Evolutionary conservation across 2,888 invertebrate genomes (phyloP).

Genomic region (Clistopyga incitator): DNA sequence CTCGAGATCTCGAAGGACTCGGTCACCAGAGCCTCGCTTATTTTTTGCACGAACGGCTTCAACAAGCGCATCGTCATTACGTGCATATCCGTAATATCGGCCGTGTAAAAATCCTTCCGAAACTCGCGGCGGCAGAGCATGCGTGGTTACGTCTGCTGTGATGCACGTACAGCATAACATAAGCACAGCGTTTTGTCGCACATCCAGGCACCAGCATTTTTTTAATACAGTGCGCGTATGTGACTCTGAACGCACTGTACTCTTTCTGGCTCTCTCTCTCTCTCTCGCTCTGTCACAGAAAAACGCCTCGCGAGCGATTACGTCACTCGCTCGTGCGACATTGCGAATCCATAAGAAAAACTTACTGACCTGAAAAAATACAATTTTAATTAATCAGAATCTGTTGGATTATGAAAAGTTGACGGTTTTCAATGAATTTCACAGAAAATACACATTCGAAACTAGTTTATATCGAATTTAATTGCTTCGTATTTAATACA

Average conservation of each 20-base stretch:
- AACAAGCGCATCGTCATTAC: conserved; percentile 55
- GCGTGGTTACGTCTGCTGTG: conserved; percentile 1
- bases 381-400: too few species aligned
- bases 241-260: background rate
- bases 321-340: conserved; percentile 53
- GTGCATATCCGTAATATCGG: background rate
- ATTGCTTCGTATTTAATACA: too few species aligned
- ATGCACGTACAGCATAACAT: conserved; percentile 7
- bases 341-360: too few species aligned
- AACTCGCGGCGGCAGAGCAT: conserved; percentile 1
- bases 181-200: conserved; percentile 24
- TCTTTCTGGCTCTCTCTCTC: conserved; percentile 3
- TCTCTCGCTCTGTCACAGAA: conserved; percentile 19
- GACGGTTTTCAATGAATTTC: too few species aligned
- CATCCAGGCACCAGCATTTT: background rate
- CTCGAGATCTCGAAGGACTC: conserved; percentile 40
- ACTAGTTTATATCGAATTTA: too few species aligned
- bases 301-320: conserved; percentile 33
- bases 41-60: conserved; percentile 59
- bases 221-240: background rate
- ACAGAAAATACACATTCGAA: too few species aligned
- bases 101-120: conserved; percentile 6
- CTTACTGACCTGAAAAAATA: too few species aligned
- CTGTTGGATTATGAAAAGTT: too few species aligned
- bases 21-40: conserved; percentile 39